Conservation (phyloP, 1,140 invertebrate genomes). For the Papilio helenus region DNA sequence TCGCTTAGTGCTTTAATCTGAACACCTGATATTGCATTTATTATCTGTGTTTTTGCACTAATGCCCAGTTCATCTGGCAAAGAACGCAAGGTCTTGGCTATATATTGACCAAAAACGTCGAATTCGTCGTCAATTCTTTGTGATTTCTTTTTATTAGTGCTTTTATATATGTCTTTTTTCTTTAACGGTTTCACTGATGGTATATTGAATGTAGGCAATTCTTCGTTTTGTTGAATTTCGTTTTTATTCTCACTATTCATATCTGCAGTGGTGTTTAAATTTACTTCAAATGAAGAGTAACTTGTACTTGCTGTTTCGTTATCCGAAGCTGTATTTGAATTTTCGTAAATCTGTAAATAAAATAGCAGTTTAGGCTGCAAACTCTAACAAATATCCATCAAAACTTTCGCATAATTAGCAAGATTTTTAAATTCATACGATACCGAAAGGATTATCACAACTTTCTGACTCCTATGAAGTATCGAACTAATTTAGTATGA, state of each 20-base stretch:
- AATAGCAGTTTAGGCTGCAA: background rate
- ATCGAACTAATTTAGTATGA: too few relatives aligned
- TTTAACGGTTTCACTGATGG: constrained; percentile 26
- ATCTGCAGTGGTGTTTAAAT: background rate
- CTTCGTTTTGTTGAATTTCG: background rate
- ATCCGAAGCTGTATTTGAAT: background rate
- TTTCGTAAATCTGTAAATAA: background rate
- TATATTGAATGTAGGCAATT: background rate
- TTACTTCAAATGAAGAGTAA: background rate
- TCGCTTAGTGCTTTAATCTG: constrained; percentile 37
- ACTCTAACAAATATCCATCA: too few relatives aligned
- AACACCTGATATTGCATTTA: constrained; percentile 28
- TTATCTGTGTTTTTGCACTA: constrained; percentile 35
- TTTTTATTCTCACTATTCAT: background rate
- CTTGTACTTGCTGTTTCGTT: background rate
- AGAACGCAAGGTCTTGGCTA: constrained; percentile 26
- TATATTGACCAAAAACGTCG: constrained; percentile 26
- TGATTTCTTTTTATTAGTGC: constrained; percentile 11
- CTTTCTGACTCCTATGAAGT: too few relatives aligned
- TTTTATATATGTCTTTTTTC: constrained; percentile 14
- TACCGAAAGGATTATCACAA: too few relatives aligned
- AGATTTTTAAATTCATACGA: too few relatives aligned
- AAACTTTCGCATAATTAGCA: too few relatives aligned
- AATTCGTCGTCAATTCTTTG: constrained; percentile 29
- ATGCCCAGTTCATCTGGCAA: constrained; percentile 18